Evolutionary conservation across 2,797 vertebrate species (phyloP), one percentile per base, ranked within the genome.

Genomic region (Vultur gryphus): DNA sequence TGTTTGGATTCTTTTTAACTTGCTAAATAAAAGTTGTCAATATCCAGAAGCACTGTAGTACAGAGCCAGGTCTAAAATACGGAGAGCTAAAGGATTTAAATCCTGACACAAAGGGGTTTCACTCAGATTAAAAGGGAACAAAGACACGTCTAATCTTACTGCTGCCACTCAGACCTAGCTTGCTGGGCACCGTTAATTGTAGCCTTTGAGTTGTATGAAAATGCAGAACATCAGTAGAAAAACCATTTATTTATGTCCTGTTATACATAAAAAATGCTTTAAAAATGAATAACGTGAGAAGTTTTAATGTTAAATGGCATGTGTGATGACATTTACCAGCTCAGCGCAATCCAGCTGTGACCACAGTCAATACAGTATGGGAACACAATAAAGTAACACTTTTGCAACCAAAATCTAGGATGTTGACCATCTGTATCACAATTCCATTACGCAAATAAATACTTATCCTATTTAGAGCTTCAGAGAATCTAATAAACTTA

Each of bases 241-340:
- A 44, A 5, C 8, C 55, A 62, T 69, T 89, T 90, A 58, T 89
- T 84, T 91, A 28, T 44, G 49, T 80, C 76, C 52, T 41, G 49
- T 41, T 82, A 66, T 16, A 79, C 28, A 91, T 49, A 79, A 93
- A 93, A 87, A 89, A 90, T 41, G 81, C 51, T 80, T 87, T 18
- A 66, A 83, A 84, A 93, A 43, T 31, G n/a, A 93, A 75, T 65
- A 83, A 58, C 21, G 58, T 58, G 77, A 93, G 57, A 69, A 54
- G 55, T 80, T 87, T 69, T 84, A 81, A 90, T 83, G 85, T 77
- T 92, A 93, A 94, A 62, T 89, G 71, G 85, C 89, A 95, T 73
- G 73, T 25, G 54, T 79, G 94, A 94, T 92, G 93, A 67, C 84
- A 86, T 93, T 91, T 93, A 72, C 31, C 81, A 91, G 91, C 87